Conservation (phyloP, 2,113 vertebrate species). For the Oceanodroma tethys region DNA sequence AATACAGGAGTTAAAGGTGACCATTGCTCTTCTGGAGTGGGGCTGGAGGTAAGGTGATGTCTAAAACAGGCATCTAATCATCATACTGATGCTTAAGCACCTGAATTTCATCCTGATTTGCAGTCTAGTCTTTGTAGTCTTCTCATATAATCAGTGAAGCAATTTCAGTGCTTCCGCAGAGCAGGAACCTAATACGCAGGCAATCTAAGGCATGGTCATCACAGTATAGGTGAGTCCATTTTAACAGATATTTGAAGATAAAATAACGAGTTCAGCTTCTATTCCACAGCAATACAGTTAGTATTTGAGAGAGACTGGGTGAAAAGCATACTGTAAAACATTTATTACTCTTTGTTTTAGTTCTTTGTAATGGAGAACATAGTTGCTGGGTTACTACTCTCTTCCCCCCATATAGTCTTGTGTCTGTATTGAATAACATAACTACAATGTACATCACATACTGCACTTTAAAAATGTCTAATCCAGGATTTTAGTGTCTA, state of each 20-base stretch:
- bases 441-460: background rate
- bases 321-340: background rate
- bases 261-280: background rate
- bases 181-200: background rate
- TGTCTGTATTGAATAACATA: background rate
- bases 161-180: background rate
- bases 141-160: background rate
- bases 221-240: background rate
- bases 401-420: background rate
- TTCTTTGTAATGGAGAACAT: background rate
- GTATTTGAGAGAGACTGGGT: background rate
- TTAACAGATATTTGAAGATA: background rate
- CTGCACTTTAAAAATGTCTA: background rate
- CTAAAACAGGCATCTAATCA: background rate
- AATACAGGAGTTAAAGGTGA: background rate
- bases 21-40: background rate
- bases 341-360: background rate
- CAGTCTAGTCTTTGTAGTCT: background rate
- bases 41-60: background rate
- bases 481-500: background rate
- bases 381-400: background rate
- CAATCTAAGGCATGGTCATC: background rate
- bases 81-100: background rate
- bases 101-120: background rate
- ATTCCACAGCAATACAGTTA: background rate